Evolutionary conservation across 2,797 vertebrate species (phyloP).

Genomic region (Rhabdophis nuchalis): DNA sequence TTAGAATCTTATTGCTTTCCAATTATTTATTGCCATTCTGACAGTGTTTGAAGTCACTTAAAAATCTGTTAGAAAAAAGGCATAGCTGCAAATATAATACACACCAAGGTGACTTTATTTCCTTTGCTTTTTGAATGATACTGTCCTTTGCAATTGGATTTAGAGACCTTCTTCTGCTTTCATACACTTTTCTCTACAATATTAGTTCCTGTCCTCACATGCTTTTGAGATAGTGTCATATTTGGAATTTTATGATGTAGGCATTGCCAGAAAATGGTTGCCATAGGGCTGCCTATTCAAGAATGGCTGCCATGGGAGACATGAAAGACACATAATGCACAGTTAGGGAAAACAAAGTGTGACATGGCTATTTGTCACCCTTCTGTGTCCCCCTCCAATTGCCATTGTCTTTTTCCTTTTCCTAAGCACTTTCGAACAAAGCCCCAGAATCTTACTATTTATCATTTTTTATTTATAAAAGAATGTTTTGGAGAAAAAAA

Average conservation of each 20-base stretch:
- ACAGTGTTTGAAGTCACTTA: slow-evolving; percentile 51
- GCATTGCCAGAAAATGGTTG: neutral
- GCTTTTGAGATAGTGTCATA: neutral
- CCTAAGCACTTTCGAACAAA: neutral
- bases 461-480: neutral
- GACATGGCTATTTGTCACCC: neutral
- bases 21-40: slow-evolving; percentile 73
- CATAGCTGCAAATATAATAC: slow-evolving; percentile 26
- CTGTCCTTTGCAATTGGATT: slow-evolving; percentile 61
- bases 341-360: neutral
- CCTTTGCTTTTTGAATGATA: slow-evolving; percentile 48
- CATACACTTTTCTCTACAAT: slow-evolving; percentile 47
- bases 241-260: neutral
- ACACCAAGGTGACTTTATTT: slow-evolving; percentile 12
- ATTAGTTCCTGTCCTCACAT: slow-evolving; percentile 45
- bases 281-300: neutral
- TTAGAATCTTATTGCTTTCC: slow-evolving; percentile 74
- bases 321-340: neutral
- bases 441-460: neutral
- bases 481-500: neutral
- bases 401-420: neutral
- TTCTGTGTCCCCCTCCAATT: neutral
- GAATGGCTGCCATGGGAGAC: neutral
- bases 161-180: slow-evolving; percentile 47
- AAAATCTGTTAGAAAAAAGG: slow-evolving; percentile 53